Conservation (phyloP, 2,888 invertebrate species). For the Geophilus truncorum region DNA sequence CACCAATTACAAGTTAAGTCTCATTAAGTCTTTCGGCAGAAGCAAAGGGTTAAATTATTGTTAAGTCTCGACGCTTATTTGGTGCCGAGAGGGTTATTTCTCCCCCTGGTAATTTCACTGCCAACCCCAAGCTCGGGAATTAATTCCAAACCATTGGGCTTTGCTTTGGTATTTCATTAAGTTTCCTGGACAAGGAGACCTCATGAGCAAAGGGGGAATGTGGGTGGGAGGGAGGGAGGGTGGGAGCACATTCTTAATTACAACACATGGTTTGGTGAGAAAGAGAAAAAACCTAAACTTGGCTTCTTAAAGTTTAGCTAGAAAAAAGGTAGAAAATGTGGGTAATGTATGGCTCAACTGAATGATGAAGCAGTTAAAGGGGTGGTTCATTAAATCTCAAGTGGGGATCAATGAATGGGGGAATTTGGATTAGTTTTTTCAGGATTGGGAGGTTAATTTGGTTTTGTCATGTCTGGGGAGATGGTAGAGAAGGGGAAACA, state of each 20-base stretch:
- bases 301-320: not conserved
- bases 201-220: not conserved
- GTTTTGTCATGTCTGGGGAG: too few relatives aligned
- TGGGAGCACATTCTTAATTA: not conserved
- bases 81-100: slow-evolving; percentile 4
- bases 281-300: not conserved
- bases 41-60: not conserved
- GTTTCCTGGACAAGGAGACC: not conserved
- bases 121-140: not conserved
- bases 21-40: not conserved
- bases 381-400: too few relatives aligned
- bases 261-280: not conserved
- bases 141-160: slow-evolving; percentile 4
- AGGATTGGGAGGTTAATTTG: too few relatives aligned
- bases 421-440: too few relatives aligned
- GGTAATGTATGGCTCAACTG: too few relatives aligned
- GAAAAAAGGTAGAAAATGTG: not conserved
- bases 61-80: not conserved
- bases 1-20: slow-evolving; percentile 4
- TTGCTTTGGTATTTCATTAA: slow-evolving; percentile 10
- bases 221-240: not conserved
- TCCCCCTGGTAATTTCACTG: not conserved
- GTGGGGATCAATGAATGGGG: too few relatives aligned
- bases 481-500: too few relatives aligned
- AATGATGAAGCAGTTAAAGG: too few relatives aligned